Evolutionary conservation across 2,797 vertebrate species (phyloP).

Genomic region (Chelon auratus): DNA sequence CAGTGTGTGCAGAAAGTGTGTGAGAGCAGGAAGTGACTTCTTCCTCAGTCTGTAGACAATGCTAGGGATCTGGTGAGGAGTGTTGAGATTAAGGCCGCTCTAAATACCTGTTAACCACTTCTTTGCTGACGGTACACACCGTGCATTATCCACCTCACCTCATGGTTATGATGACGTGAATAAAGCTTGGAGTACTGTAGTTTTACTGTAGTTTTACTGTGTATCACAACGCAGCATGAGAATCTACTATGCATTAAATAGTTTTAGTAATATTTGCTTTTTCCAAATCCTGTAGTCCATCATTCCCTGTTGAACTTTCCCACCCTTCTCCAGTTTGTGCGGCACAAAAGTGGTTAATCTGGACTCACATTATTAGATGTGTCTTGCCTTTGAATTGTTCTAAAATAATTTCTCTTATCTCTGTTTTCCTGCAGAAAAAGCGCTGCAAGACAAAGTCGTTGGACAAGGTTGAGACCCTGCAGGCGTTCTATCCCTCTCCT

Average conservation of each 20-base stretch:
- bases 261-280: background rate
- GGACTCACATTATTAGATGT: slow-evolving; percentile 17
- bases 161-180: background rate
- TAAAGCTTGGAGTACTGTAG: background rate
- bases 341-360: slow-evolving; percentile 58
- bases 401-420: slow-evolving; percentile 6
- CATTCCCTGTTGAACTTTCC: slow-evolving; percentile 19
- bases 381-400: background rate
- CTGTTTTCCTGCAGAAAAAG: slow-evolving; percentile 87
- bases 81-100: slow-evolving; percentile 39
- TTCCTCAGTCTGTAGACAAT: slow-evolving; percentile 12
- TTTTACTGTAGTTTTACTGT: background rate
- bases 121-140: slow-evolving; percentile 29
- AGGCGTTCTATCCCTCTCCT: slow-evolving; percentile 78
- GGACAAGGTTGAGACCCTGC: slow-evolving; percentile 92
- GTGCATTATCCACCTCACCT: background rate
- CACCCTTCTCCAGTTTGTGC: slow-evolving; percentile 28
- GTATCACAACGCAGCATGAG: background rate
- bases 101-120: slow-evolving; percentile 53
- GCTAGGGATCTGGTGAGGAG: slow-evolving; percentile 20
- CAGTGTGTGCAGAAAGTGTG: slow-evolving; percentile 42
- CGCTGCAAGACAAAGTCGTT: slow-evolving; percentile 92
- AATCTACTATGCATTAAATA: background rate
- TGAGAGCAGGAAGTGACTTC: slow-evolving; percentile 31
- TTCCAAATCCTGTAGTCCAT: slow-evolving; percentile 2